Base-by-base conservation (phyloP, 2,797 vertebrate genomes). In the Holocentrus rufus region DNA sequence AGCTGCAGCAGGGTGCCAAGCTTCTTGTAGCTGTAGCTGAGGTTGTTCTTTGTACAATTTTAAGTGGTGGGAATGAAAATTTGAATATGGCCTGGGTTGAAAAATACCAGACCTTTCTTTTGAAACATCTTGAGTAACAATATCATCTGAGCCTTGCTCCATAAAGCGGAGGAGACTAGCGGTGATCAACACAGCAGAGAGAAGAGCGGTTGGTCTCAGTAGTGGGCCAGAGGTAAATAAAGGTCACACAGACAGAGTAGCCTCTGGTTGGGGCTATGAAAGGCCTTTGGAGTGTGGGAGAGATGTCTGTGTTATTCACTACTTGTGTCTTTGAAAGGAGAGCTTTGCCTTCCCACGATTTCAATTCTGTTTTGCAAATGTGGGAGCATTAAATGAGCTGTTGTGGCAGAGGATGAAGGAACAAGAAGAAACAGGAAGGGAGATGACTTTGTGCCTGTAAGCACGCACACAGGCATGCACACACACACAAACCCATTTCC, bases 201-300 rank as follows among this genome's bases (percentile, higher is more conserved):
- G 30, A 49, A 49, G 3, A 34, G 54, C 15, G n/a, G 17, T 10
- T 7, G 7, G 13, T 50, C 17, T 61, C 52, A 42, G 65, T 65
- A n/a, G 74, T 4, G 20, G 13, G 71, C 1, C 15, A 53, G 46
- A 62, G 54, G 72, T 65, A 63, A 74, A 76, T 50, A 65, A 74
- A 80, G 50, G 62, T 68, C 46, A 59, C 42, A 22, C 13, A 11
- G 39, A 44, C 39, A 44, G 39, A 44, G 39, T 14, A 44, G 39
- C 39, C 39, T 67, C 17, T 65, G 13, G 62, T 49, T 15, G 56
- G 46, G 62, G 7, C 9, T 13, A 27, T 62, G 50, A 74, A 69
- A 66, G 31, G 46, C 31, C 15, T 57, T 58, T 39, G 42, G 67
- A 55, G 46, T 73, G 62, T 62, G 54, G 46, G 44, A 64, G 49